Evolutionary conservation across 1,140 invertebrate genomes (phyloP).

Genomic region (Hydropsyche tenuis): DNA sequence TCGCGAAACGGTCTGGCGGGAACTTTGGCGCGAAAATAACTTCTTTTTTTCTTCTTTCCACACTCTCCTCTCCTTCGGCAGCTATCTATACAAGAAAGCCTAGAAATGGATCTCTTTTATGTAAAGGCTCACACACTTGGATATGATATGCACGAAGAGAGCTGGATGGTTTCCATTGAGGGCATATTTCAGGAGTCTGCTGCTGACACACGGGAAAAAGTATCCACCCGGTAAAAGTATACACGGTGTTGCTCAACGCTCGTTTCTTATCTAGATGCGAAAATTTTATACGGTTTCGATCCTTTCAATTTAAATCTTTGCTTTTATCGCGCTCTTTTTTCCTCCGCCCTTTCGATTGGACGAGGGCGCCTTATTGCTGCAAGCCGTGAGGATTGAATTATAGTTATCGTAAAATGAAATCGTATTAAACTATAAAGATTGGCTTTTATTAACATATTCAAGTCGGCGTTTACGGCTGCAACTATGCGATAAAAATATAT

Average conservation of each 20-base stretch:
- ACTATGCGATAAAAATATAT: too few relatives aligned
- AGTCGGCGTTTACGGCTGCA: too few relatives aligned
- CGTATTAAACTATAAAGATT: too few relatives aligned
- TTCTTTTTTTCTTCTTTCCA: neutral
- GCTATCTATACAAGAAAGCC: constrained; percentile 7
- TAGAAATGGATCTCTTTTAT: constrained; percentile 29
- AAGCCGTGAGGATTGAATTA: too few relatives aligned
- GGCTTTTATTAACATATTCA: too few relatives aligned
- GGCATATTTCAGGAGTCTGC: constrained; percentile 48
- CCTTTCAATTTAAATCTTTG: neutral
- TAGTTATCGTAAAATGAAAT: too few relatives aligned
- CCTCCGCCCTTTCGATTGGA: too few relatives aligned
- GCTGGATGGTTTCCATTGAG: constrained; percentile 44
- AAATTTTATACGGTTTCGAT: constrained; percentile 18
- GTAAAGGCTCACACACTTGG: constrained; percentile 16
- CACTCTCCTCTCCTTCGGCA: neutral
- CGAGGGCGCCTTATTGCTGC: too few relatives aligned
- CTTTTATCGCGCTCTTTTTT: too few relatives aligned
- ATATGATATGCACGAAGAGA: constrained; percentile 22
- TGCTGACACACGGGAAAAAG: constrained; percentile 43
- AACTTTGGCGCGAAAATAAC: neutral
- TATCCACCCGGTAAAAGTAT: constrained; percentile 44
- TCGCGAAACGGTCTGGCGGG: neutral
- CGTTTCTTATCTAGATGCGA: constrained; percentile 1
- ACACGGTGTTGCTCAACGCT: constrained; percentile 5